Percentiles rank a stretch among this genome's conserved stretches.
These are phyloP conservation scores for Litoditis marina DNA, from an alignment of 2,888 invertebrate genomes.

Conservation along the genomic window DNA sequence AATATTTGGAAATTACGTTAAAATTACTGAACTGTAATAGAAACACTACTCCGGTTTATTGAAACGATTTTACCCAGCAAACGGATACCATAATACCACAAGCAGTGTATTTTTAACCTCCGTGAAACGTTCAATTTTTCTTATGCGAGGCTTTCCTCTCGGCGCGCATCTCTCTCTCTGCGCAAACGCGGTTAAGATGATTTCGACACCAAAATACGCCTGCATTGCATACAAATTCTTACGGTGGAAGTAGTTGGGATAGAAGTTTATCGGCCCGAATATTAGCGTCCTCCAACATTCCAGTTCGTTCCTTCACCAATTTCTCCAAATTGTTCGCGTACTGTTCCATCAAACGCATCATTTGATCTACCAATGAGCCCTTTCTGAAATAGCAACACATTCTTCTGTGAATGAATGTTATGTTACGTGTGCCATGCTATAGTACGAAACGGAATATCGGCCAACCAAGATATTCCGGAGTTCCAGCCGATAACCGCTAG, in stretches of 20 bases:
- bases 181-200: too few relatives aligned
- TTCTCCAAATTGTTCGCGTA: slow-evolving; percentile 61
- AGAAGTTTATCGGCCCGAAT: slow-evolving; percentile 56
- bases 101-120: too few relatives aligned
- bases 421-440: not conserved
- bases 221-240: not conserved
- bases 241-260: slow-evolving; percentile 53
- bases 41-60: too few relatives aligned
- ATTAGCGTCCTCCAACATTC: slow-evolving; percentile 60
- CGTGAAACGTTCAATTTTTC: too few relatives aligned
- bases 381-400: slow-evolving; percentile 21
- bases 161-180: too few relatives aligned
- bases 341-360: slow-evolving; percentile 57
- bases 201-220: not conserved
- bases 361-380: slow-evolving; percentile 56
- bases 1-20: not conserved
- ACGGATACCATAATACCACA: too few relatives aligned
- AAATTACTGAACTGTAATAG: too few relatives aligned
- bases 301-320: slow-evolving; percentile 58
- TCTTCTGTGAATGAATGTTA: not conserved
- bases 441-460: too few relatives aligned
- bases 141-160: too few relatives aligned
- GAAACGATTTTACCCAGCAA: too few relatives aligned
- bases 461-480: too few relatives aligned
- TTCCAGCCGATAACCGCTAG: too few relatives aligned